phyloP scores from a whole-genome alignment of 2,888 invertebrate species.

The Drosophila phalerata region DNA sequence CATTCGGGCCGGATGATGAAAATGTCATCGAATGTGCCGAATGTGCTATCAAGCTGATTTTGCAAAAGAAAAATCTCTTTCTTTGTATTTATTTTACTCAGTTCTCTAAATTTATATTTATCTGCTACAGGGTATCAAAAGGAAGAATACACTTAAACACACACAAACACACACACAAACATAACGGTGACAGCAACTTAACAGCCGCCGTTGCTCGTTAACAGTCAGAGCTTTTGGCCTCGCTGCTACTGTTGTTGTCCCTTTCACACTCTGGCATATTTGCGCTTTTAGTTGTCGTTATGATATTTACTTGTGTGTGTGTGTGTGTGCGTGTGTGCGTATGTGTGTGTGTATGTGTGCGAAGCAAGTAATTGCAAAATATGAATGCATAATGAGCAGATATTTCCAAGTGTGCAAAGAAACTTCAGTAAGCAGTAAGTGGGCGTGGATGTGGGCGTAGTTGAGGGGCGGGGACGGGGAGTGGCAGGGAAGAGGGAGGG shows the following conservation, averaged over 20 bases:
- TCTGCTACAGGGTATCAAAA: not conserved
- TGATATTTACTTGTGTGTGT: conserved; percentile 12
- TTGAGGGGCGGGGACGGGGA: conserved; percentile 7
- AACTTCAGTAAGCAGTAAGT: conserved; percentile 65
- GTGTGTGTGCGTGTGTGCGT: conserved; percentile 22
- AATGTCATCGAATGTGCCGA: no score
- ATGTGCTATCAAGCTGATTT: no score
- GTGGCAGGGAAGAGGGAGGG: conserved; percentile 11
- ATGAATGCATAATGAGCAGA: conserved; percentile 84
- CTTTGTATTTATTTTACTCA: no score
- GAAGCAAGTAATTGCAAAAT: conserved; percentile 76
- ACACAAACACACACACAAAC: conserved; percentile 32
- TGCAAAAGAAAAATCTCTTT: no score
- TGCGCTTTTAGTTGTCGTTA: conserved; percentile 57
- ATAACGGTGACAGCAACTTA: conserved; percentile 63
- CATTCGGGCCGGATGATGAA: no score
- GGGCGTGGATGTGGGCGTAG: not conserved
- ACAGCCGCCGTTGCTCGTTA: conserved; percentile 66
- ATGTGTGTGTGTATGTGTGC: conserved; percentile 35
- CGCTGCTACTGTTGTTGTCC: conserved; percentile 47
- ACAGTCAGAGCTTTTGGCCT: conserved; percentile 50
- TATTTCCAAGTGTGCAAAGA: conserved; percentile 77
- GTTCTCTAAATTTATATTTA: not conserved
- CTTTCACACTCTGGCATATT: conserved; percentile 36
- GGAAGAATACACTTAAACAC: conserved; percentile 4